Evolutionary conservation across 2,888 invertebrate species (phyloP), one percentile per base, ranked within the genome.

Genomic region (Schizotus pectinicornis): DNA sequence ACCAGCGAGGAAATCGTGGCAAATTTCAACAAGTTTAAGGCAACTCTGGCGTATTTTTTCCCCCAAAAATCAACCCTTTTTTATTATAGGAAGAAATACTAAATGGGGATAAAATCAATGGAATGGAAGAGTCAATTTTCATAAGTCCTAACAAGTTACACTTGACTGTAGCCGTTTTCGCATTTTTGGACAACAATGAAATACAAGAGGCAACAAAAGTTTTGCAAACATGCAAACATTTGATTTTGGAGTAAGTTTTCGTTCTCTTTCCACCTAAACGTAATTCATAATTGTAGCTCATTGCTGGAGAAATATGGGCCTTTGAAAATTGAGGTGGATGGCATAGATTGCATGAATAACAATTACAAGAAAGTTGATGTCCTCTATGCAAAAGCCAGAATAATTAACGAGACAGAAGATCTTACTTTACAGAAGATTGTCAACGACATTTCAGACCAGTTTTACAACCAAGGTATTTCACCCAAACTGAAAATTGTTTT

Each of bases 291-390:
- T 68, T 68, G 65, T 55, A 75, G 75, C 14, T 73, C 72, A 6
- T 55, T 75, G 3, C 42, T 75, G 8, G 37, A 63, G 52, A 68
- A 66, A 61, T 62, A 50, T 33, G 75, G 73, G 7, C 69, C 71
- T n/a, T 56, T 76, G 14, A 82, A 79, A 64, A 77, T 92, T n/a
- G 78, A 81, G 60, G 68, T 92, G n/a, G 81, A 84, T 70, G 95
- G 95, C 1, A 74, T 96, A 8, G 90, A 92, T 55, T 92, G 91
- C 70, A 94, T 96, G 94, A 94, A 95, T 74, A 92, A 94, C 75
- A 94, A 97, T 77, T 91, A 93, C 0, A 81, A 84, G 49, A 85
- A 88, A 56, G 89, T 91, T 0, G 81, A 89, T 73, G 87, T 98
- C n/a, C 77, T 98, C 2, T 98, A 92, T 78, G 93, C 88, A 0